Percentiles rank a stretch among this genome's conserved stretches.
These are phyloP conservation scores for Vidua macroura DNA, from an alignment of 2,113 vertebrate species.

Conservation along the genomic window DNA sequence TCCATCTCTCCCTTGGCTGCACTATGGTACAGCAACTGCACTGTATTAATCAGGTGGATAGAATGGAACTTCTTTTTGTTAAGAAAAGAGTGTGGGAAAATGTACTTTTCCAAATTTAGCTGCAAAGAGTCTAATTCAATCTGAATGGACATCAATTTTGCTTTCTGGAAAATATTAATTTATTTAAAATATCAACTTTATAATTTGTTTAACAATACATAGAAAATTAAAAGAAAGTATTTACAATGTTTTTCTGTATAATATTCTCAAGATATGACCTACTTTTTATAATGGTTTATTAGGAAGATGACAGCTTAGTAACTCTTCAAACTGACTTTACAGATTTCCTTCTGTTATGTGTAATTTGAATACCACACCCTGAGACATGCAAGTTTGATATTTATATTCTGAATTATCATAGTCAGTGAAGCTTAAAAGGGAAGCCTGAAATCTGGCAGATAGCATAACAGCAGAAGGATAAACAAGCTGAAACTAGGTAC, in stretches of 20 bases:
- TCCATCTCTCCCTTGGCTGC: slow-evolving; percentile 61
- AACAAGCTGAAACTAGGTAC: not conserved
- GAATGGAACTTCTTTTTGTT: not conserved
- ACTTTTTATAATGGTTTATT: not conserved
- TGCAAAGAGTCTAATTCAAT: not conserved
- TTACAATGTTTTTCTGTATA: not conserved
- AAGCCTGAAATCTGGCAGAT: not conserved
- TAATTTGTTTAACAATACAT: not conserved
- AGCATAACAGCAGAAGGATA: not conserved
- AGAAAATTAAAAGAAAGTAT: not conserved
- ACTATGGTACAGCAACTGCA: slow-evolving; percentile 21
- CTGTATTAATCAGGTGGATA: slow-evolving; percentile 56
- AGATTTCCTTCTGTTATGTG: not conserved
- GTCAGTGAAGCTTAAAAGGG: not conserved
- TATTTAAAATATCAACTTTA: not conserved
- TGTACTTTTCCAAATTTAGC: not conserved
- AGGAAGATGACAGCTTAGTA: not conserved
- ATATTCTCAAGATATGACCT: not conserved
- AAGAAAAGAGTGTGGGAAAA: slow-evolving; percentile 49
- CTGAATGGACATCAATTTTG: not conserved
- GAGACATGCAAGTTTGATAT: not conserved
- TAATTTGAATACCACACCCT: not conserved
- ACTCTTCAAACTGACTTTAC: not conserved
- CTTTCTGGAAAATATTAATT: not conserved
- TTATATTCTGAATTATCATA: not conserved